Conservation (phyloP, 1,140 invertebrate species). For the Brevipalpus yothersi region DNA sequence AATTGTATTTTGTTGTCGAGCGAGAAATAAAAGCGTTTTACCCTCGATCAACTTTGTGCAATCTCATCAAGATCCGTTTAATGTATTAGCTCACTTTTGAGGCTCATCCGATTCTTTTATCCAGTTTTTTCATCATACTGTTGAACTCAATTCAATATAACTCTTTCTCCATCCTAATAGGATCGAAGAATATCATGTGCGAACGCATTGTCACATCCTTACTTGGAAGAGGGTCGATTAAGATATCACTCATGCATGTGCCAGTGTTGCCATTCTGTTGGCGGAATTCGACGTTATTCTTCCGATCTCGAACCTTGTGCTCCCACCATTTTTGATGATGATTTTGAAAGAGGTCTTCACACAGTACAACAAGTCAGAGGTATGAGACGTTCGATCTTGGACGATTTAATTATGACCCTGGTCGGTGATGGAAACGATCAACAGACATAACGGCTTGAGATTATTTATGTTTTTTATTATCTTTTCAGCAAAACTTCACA, state of each 20-base stretch:
- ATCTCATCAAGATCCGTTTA: background rate
- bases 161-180: constrained; percentile 23
- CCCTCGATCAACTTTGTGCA: background rate
- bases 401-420: too few species aligned
- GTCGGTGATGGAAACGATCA: background rate
- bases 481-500: constrained; percentile 71
- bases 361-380: constrained; percentile 83
- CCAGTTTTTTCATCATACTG: background rate
- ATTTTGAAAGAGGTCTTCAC: constrained; percentile 76
- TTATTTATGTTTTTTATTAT: background rate
- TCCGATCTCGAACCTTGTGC: constrained; percentile 77
- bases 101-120: background rate
- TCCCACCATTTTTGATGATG: constrained; percentile 64
- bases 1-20: background rate
- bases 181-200: constrained; percentile 79
- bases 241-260: constrained; percentile 99
- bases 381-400: constrained; percentile 18
- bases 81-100: background rate
- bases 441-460: background rate
- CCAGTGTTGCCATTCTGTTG: constrained; percentile 57
- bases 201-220: constrained; percentile 82
- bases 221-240: constrained; percentile 85
- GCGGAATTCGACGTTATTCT: constrained; percentile 53
- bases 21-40: background rate
- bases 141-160: background rate